These are phyloP conservation scores for Sebastes dallii DNA, from an alignment of 2,797 vertebrate species.

Conservation along the genomic window DNA sequence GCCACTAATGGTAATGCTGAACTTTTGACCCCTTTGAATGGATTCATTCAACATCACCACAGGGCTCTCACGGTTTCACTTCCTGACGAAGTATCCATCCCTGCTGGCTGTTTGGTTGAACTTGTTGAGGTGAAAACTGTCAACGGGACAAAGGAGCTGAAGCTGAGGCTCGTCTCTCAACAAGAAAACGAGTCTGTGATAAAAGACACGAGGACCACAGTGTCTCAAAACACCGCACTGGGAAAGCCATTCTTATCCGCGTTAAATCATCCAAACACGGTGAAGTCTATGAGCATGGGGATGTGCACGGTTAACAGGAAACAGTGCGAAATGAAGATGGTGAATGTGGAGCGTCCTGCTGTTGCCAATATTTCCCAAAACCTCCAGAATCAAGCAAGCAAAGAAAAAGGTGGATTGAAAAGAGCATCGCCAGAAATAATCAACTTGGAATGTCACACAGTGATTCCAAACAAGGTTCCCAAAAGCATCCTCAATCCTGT, in stretches of 20 bases:
- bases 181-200: slow-evolving; percentile 67
- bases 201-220: slow-evolving; percentile 57
- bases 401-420: slow-evolving; percentile 53
- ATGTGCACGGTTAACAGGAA: slow-evolving; percentile 53
- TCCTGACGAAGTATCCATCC: slow-evolving; percentile 90
- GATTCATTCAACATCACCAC: slow-evolving; percentile 85
- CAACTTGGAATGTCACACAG: slow-evolving; percentile 45
- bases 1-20: slow-evolving; percentile 83
- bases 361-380: slow-evolving; percentile 33
- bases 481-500: slow-evolving; percentile 37
- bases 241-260: slow-evolving; percentile 66
- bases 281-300: slow-evolving; percentile 36
- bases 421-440: slow-evolving; percentile 61
- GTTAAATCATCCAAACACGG: slow-evolving; percentile 49
- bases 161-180: slow-evolving; percentile 86
- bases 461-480: slow-evolving; percentile 52
- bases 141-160: slow-evolving; percentile 90
- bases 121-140: slow-evolving; percentile 92
- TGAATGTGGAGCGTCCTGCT: slow-evolving; percentile 32
- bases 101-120: slow-evolving; percentile 92
- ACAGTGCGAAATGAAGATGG: slow-evolving; percentile 38
- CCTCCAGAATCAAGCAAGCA: slow-evolving; percentile 17
- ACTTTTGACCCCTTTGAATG: slow-evolving; percentile 83
- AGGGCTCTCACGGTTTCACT: slow-evolving; percentile 91
- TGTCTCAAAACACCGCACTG: slow-evolving; percentile 28